phyloP scores from a whole-genome alignment of 2,113 vertebrate genomes.

The Seriola dumerili region DNA sequence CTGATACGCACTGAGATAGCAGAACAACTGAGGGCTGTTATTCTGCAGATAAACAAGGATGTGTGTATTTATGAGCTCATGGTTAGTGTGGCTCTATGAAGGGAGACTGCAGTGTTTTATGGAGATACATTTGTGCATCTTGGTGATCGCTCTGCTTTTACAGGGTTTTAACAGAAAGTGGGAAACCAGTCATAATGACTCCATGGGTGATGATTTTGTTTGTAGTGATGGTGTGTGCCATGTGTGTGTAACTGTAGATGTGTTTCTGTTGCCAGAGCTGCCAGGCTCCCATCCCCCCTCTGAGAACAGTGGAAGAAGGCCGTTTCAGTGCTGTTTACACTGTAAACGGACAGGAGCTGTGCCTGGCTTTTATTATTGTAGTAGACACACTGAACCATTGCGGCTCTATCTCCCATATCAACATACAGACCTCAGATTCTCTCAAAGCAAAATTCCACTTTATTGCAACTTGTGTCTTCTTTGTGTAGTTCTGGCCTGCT shows the following conservation, averaged over 20 bases:
- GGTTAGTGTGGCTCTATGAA: slow-evolving; percentile 21
- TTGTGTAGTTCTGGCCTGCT: background rate
- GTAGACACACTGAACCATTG: slow-evolving; percentile 15
- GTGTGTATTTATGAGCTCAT: slow-evolving; percentile 39
- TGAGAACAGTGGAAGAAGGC: slow-evolving; percentile 40
- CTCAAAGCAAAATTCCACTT: background rate
- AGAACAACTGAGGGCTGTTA: slow-evolving; percentile 22
- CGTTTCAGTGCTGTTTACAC: slow-evolving; percentile 57
- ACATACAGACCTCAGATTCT: background rate
- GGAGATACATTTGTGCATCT: slow-evolving; percentile 3
- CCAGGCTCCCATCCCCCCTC: slow-evolving; percentile 39
- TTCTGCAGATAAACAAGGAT: slow-evolving; percentile 23
- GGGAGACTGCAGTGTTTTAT: slow-evolving; percentile 1
- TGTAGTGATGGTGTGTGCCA: slow-evolving; percentile 8
- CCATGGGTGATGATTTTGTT: slow-evolving; percentile 14
- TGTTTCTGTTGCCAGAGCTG: slow-evolving; percentile 24
- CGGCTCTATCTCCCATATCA: background rate
- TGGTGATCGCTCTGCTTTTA: background rate
- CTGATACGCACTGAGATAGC: slow-evolving; percentile 34
- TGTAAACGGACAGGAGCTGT: slow-evolving; percentile 53
- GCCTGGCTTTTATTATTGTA: slow-evolving; percentile 20
- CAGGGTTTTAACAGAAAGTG: background rate
- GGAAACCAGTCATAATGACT: slow-evolving; percentile 19
- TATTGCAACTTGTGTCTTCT: background rate
- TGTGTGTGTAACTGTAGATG: slow-evolving; percentile 36